Evolutionary conservation across 2,797 vertebrate species (phyloP).

Genomic region (Prunella strophiata): DNA sequence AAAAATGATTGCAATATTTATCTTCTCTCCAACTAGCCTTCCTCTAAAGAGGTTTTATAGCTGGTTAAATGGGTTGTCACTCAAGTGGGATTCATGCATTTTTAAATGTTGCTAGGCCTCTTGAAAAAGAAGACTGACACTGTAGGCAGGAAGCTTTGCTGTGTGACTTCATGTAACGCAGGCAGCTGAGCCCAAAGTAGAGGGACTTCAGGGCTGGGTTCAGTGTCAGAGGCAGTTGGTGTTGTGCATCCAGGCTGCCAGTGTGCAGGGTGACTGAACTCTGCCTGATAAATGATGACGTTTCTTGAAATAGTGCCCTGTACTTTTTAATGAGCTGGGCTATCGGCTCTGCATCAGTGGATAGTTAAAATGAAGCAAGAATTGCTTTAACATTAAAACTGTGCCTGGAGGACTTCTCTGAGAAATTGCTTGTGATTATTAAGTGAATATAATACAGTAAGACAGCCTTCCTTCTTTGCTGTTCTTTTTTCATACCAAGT

Average conservation of each 20-base stretch:
- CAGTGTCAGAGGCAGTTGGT: neutral
- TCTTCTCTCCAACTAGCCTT: neutral
- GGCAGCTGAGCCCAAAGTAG: neutral
- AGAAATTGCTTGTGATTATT: slow-evolving; percentile 46
- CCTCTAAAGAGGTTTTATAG: neutral
- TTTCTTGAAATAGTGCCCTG: slow-evolving; percentile 22
- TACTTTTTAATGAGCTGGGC: slow-evolving; percentile 34
- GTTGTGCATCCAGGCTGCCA: neutral
- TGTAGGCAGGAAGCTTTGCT: neutral
- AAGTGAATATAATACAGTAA: neutral
- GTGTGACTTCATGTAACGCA: neutral
- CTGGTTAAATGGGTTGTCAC: neutral
- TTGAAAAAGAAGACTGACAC: neutral
- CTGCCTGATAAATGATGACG: neutral
- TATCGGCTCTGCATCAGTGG: slow-evolving; percentile 34
- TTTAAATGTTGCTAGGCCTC: neutral
- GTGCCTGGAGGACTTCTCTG: slow-evolving; percentile 48
- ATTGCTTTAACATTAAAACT: slow-evolving; percentile 40
- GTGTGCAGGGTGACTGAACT: neutral
- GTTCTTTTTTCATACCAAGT: neutral
- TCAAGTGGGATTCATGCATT: neutral
- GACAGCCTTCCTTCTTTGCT: slow-evolving; percentile 8
- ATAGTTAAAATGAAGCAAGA: slow-evolving; percentile 40
- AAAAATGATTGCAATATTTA: neutral
- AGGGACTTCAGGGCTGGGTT: neutral